Evolutionary conservation across 2,888 invertebrate genomes (phyloP), one percentile per base, ranked within the genome.

Genomic region (Andrena praecox): DNA sequence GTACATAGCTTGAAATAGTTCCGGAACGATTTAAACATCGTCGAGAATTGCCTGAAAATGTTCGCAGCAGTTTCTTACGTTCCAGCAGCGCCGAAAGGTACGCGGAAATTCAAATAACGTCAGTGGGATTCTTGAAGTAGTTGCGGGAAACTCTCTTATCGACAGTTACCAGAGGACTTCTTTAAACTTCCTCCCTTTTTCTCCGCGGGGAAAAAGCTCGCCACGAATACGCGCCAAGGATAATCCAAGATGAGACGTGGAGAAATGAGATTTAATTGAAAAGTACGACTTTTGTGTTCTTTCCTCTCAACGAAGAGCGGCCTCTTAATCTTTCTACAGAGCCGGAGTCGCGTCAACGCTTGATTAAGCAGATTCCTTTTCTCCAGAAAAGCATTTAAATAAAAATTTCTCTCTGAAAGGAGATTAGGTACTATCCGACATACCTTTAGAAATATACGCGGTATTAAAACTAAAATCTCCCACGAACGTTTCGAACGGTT

Each of bases 221-320:
- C 24, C 69, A 84, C 73, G 80, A 80, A 82, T 73, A 73, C 68
- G 29, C 68, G 76, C 48, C 67, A 76, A 82, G 81, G 82, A 86
- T 89, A 86, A 88, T 86, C 84, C 84, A 84, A 81, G 84, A 88
- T 64, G 82, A 79, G 80, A 81, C 73, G 81, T 50, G 64, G 54
- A 78, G 69, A 78, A 88, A 85, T 84, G 77, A 83, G 87, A 88
- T 87, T 85, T 77, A 76, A 79, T 71, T 56, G 74, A 63, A 48
- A 59, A 60, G 52, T 67, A 50, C 20, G 35, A n/a, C 59, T 42
- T 42, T 42, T 35, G 68, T 27, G 5, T 54, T 24, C 4, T 68
- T 12, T 56, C 16, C 27, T 35, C 16, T 42, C 42, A 24, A 6
- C 12, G 27, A 24, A 59, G 27, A 69, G 42, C 35, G 12, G 27